Evolutionary conservation across 2,888 invertebrate genomes (phyloP), one percentile per base, ranked within the genome.

Genomic region (Scrobipalpa atriplicella): DNA sequence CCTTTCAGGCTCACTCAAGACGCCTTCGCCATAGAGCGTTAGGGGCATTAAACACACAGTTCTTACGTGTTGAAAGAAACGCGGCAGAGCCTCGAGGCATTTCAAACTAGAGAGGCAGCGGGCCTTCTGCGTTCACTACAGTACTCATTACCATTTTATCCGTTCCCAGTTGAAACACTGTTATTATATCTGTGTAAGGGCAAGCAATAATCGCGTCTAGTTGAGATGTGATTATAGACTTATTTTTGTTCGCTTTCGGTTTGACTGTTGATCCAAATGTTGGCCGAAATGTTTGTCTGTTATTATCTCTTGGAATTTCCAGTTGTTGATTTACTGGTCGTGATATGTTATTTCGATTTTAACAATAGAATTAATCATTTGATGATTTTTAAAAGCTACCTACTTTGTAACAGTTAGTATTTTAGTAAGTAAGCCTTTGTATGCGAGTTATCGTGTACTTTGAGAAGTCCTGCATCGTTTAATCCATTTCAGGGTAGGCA

Each of bases 31-130:
- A 80, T 83, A 73, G 76, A 79, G 78, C 81, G 81, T 85, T 84
- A 86, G 80, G 78, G 76, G 80, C 80, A 82, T 87, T 91, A 91
- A 90, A 90, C 86, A 90, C 84, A 92, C 89, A 90, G 87, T 85
- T 79, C 78, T 81, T 84, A 89, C 84, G 90, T 89, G 92, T 90
- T 89, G 92, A 92, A 91, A 92, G 92, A 90, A 90, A 85, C 82
- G 76, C 80, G 80, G 74, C 76, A 79, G 74, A 68, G 84, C 88
- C 88, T 79, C 71, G 69, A 83, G 92, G 90, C 87, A 84, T 83
- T 78, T 86, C 84, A 84, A 84, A 82, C 85, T 84, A 84, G 54
- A 56, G 54, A 56, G 54, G 54, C 13, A 56, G 81, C 81, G 75
- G 80, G 80, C 82, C 78, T 83, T 82, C 80, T 81, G 82, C 82